Conservation (phyloP, 2,113 vertebrate genomes). For the Paramisgurnus dabryanus region DNA sequence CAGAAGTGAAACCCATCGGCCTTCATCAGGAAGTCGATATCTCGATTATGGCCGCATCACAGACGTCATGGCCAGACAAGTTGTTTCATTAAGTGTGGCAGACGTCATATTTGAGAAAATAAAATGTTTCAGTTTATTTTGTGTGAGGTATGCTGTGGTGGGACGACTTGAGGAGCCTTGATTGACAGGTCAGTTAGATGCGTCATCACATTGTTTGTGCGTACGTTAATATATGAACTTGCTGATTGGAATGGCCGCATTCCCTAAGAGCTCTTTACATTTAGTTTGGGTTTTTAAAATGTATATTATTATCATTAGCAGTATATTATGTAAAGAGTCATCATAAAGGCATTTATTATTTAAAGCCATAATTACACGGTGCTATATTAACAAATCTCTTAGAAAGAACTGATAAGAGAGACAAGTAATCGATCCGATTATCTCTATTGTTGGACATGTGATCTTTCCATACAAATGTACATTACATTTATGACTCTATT, state of each 20-base stretch:
- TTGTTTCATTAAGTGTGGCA: not conserved
- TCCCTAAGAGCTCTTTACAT: not conserved
- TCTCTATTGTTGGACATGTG: not conserved
- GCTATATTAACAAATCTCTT: no score
- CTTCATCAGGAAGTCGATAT: constrained; percentile 35
- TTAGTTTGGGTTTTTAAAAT: no score
- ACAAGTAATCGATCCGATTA: not conserved
- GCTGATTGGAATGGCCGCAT: not conserved
- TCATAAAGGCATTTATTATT: no score
- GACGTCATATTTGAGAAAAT: no score
- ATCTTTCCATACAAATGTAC: not conserved
- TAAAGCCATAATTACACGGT: no score
- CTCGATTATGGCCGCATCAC: not conserved
- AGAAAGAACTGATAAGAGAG: no score
- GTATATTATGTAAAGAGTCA: no score
- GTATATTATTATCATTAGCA: no score
- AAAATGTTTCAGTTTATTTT: no score
- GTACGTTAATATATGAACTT: not conserved
- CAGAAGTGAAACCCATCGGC: constrained; percentile 29
- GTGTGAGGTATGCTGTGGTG: not conserved
- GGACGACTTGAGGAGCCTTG: constrained; percentile 16
- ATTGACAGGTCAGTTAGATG: constrained; percentile 31
- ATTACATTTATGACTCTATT: no score
- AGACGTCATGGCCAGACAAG: not conserved
- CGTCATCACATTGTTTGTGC: constrained; percentile 14